Percentiles rank a stretch among this genome's conserved stretches.
Evolutionary conservation across 2,113 vertebrate genomes (phyloP).

Genomic region (Tauraco erythrolophus): DNA sequence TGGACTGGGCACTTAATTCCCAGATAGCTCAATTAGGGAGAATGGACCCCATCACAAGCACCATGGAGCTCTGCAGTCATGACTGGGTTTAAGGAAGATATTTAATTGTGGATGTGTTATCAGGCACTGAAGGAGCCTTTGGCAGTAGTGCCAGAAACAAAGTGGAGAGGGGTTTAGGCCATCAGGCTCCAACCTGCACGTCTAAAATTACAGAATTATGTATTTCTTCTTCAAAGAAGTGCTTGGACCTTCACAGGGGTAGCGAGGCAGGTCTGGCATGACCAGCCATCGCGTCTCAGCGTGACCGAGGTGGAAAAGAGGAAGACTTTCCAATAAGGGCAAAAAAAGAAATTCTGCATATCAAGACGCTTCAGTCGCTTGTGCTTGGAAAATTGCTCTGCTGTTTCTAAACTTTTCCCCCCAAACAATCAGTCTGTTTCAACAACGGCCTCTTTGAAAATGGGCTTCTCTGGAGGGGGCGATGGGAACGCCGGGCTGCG

Average conservation of each 20-base stretch:
- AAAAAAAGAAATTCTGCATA: background rate
- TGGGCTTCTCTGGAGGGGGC: background rate
- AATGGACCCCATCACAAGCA: background rate
- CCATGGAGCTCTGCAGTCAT: rapidly evolving
- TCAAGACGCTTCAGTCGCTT: background rate
- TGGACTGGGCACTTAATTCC: background rate
- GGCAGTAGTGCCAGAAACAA: background rate
- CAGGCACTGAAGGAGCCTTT: background rate
- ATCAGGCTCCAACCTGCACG: background rate
- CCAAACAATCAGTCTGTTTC: background rate
- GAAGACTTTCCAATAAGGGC: rapidly evolving
- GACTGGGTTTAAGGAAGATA: background rate
- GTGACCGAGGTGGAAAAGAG: background rate
- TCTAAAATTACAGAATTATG: background rate
- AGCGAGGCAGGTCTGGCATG: background rate
- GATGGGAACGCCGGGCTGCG: rapidly evolving
- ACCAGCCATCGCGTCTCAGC: rapidly evolving
- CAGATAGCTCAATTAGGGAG: background rate
- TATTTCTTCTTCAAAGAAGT: background rate
- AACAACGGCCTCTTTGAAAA: rapidly evolving
- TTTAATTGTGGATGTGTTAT: background rate
- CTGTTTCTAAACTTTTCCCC: background rate
- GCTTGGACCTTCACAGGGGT: background rate
- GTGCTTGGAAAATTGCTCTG: background rate
- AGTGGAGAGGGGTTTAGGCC: background rate